A percentile compares a stretch with the other conserved stretches of the same genome.
These are phyloP conservation scores for Lithophane leautieri DNA, from an alignment of 2,888 invertebrate genomes.

Conservation along the genomic window DNA sequence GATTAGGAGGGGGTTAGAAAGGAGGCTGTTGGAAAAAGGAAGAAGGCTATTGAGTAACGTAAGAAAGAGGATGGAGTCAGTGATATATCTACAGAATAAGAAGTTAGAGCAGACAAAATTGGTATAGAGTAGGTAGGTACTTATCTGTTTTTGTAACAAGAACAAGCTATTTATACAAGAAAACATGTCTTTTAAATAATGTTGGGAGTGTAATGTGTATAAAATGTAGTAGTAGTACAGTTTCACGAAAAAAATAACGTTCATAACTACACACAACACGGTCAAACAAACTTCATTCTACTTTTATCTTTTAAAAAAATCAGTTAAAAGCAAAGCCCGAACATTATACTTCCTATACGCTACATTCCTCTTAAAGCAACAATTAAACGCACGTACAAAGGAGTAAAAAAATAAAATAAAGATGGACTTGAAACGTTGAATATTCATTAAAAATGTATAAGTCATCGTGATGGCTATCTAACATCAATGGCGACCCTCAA, in stretches of 20 bases:
- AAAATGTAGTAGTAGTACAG: slow-evolving; percentile 36
- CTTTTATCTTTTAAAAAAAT: slow-evolving; percentile 60
- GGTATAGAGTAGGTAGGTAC: background rate
- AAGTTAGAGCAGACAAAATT: background rate
- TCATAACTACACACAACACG: slow-evolving; percentile 15
- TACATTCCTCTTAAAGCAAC: slow-evolving; percentile 64
- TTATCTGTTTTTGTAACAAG: background rate
- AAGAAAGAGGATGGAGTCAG: background rate
- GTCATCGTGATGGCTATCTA: slow-evolving; percentile 83
- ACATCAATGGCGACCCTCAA: slow-evolving; percentile 77
- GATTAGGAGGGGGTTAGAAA: background rate
- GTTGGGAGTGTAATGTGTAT: slow-evolving; percentile 27
- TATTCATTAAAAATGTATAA: slow-evolving; percentile 85
- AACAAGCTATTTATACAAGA: background rate
- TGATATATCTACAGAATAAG: background rate
- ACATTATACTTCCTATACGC: slow-evolving; percentile 65
- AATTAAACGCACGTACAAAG: slow-evolving; percentile 69
- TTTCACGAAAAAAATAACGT: slow-evolving; percentile 26
- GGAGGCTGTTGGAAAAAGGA: background rate
- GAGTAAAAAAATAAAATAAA: slow-evolving; percentile 67
- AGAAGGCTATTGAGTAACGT: background rate
- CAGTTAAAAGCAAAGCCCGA: slow-evolving; percentile 58
- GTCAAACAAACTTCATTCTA: slow-evolving; percentile 43
- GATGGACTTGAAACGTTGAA: slow-evolving; percentile 71
- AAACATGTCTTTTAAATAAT: background rate